Base-by-base conservation (phyloP, 1,140 invertebrate species). In the Diprion similis region DNA sequence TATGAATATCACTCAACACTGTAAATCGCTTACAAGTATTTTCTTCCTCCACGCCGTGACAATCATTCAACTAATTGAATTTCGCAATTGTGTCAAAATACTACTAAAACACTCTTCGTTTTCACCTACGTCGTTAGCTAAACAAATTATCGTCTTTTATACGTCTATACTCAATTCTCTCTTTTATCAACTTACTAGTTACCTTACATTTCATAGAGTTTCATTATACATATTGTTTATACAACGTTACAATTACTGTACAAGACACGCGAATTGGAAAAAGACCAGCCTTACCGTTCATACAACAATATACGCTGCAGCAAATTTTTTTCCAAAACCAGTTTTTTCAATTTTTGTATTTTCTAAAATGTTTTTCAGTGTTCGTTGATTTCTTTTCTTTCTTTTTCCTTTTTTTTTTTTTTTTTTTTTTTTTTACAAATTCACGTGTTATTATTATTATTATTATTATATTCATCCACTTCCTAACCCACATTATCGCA, bases 31-130 rank as follows among this genome's bases (percentile, higher is more conserved):
- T 59, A 15, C n/a, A 59, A 59, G 11, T 6, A 15, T 59, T 59
- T 59, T 59, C 51, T 10, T 59, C n/a, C 11, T 59, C n/a, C 51
- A 37, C 24, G 24, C 24, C 24, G 24, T 59, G 51, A 59, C 11
- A 15, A 59, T 59, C 51, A 15, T 59, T 59, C 51, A 59, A 9
- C 51, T 59, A 59, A 59, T 59, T 15, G 24, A 37, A 64, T 64
- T 45, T 17, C 66, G 19, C 13, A 18, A 68, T 70, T 79, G 79
- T 83, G 78, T 84, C 82, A 84, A 85, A 85, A 84, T 82, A 83
- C 78, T 81, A 84, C 82, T 82, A 80, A 46, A 59, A 59, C 74
- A 79, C 73, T 80, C 77, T 81, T 78, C 78, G 24, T 37, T 37
- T 37, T 37, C 1, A 37, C 24, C 24, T 37, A 15, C n/a, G 11